Base-by-base conservation (phyloP, 2,888 invertebrate genomes). In the Schizotus pectinicornis region DNA sequence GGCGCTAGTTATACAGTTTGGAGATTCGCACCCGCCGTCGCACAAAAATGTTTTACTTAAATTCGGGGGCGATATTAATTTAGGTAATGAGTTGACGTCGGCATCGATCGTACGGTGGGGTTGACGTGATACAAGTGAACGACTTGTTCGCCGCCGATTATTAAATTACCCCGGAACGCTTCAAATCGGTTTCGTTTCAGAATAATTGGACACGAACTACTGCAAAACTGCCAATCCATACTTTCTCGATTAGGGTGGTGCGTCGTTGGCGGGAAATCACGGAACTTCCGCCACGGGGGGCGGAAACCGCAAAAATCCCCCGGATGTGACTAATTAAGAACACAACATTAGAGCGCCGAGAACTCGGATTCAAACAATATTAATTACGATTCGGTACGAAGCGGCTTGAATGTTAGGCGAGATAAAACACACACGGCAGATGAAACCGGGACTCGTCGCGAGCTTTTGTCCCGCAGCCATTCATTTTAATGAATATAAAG, bases 81-180 rank as follows among this genome's bases (percentile, higher is more conserved):
- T 68, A 61, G 63, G 63, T 68, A 68, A 69, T 67, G 67, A 68
- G 64, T 64, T 61, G 66, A 61, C 61, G 63, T 56, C 47, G 42
- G 53, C 5, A 54, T 59, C 59, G 59, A 59, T 59, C 39, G 14
- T 38, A 32, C 22, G 31, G 30, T 12, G 45, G 38, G 37, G 56
- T 45, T 33, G 45, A 33, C 58, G 47, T 52, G 59, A 38, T 39
- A 55, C 58, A 49, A 51, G 47, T 41, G 57, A 59, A 59, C 61
- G 59, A 49, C 56, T 56, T 59, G 62, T 62, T 62, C 59, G 49
- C 52, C 45, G 38, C 37, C 49, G 66, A 63, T 66, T 64, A 66
- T 66, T 66, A 61, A 66, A 66, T 65, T 66, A 66, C 59, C 50
- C 12, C 55, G 52, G 51, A 51, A 54, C 59, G 56, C 54, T 59